Evolutionary conservation across 2,113 vertebrate genomes (phyloP), one percentile per base, ranked within the genome.

Genomic region (Plotosus lineatus): DNA sequence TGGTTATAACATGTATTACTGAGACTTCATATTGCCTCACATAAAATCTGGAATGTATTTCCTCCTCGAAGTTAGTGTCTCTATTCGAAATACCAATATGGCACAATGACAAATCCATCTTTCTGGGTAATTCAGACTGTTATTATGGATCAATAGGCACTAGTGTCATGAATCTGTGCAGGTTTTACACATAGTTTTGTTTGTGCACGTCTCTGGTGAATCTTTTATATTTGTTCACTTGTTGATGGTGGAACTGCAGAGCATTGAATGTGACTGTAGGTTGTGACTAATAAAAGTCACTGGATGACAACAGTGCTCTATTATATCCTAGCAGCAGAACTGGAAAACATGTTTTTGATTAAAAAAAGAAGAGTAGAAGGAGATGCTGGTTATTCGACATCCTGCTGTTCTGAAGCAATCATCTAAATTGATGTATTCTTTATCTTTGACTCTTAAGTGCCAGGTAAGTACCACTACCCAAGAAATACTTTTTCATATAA

Each of bases 71-170:
- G 50, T 42, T 40, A 56, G 53, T 51, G 33, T 42, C 66, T 81
- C 79, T 38, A 42, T 10, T 28, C 50, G 28, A 53, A 75, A 73
- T 65, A 65, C 48, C 33, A 81, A 40, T 44, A 65, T 75, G 58
- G 23, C 79, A 65, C 68, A 53, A 51, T 81, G 38, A 69, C 42
- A 71, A 71, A 69, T 71, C 78, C 78, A 71, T 79, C 65, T 58
- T 55, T 56, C 15, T 5, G 26, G 78, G 53, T 60, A 53, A 75
- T 65, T 28, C 58, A 28, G 23, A 63, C 58, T 75, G 40, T 26
- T 74, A 65, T 65, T 75, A 75, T 71, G 51, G 51, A 71, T 79
- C 65, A 79, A 79, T 79, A 71, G 51, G 38, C 65, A 44, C 17
- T 79, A 56, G 12, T 12, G 38, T 76, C 14, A 75, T 72, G 46